Evolutionary conservation across 2,888 invertebrate species (phyloP), one percentile per base, ranked within the genome.

Genomic region (Drosophila aldrichi): DNA sequence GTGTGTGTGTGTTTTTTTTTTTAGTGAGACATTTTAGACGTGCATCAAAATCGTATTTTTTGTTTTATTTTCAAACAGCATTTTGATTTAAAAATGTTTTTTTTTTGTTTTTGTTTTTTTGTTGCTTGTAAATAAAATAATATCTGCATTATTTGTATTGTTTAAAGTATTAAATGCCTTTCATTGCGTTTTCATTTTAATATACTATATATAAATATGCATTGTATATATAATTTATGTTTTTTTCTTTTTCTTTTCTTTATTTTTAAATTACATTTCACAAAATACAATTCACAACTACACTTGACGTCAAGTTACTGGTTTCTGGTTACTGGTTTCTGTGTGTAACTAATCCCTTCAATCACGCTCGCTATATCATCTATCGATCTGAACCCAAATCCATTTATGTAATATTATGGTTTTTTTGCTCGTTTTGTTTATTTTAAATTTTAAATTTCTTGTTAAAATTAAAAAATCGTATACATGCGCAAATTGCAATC

Each of bases 211-310:
- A 87, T 88, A 82, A 82, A 82, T 84, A 83, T 88, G 77, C 68
- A 77, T 82, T 88, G 81, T 82, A 76, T 86, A 84, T 86, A 78
- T 80, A 81, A 72, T 79, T 73, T 83, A 55, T 67, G 76, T 69
- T 61, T 73, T 78, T 68, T 62, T 51, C 46, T 58, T 73, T 68
- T 44, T 22, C 0, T 77, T 68, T 60, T 51, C 57, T 59, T 51
- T n/a, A 78, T 79, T 81, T 54, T 80, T 82, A 80, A 90, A 90
- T 91, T 83, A 90, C 89, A 88, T 89, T 89, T 91, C 91, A 92
- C 91, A 91, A 91, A 91, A 91, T 91, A 92, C 92, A 92, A 90
- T 90, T 92, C 91, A 91, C 91, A 92, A 91, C 92, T 92, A 91
- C 90, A 81, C 89, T 85, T 90, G 90, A 84, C 89, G 81, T 61